Evolutionary conservation across 2,888 invertebrate species (phyloP).

Genomic region (Dolichopus griseipennis): DNA sequence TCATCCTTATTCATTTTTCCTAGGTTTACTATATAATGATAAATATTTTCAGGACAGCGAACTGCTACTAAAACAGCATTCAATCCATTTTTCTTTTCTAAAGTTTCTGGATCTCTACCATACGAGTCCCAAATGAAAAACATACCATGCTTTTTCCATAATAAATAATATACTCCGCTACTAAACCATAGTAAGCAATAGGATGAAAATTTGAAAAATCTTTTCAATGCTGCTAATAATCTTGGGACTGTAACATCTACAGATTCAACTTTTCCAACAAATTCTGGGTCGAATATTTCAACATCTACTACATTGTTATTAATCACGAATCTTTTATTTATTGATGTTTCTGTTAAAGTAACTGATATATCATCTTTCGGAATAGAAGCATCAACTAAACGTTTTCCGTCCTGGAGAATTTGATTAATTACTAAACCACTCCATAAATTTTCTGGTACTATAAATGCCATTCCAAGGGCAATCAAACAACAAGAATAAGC

Average conservation of each 20-base stretch:
- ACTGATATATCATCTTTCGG: background rate
- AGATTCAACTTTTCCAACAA: constrained; percentile 19
- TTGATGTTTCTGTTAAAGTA: constrained; percentile 25
- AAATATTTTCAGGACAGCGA: constrained; percentile 31
- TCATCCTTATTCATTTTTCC: constrained; percentile 27
- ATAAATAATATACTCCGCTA: constrained; percentile 30
- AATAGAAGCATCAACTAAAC: constrained; percentile 21
- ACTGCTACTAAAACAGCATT: constrained; percentile 31
- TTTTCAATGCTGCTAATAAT: constrained; percentile 13
- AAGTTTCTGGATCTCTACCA: constrained; percentile 29
- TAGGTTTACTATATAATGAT: constrained; percentile 30
- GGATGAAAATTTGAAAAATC: constrained; percentile 29
- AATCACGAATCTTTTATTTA: constrained; percentile 32
- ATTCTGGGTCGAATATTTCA: constrained; percentile 26
- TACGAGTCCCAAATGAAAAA: constrained; percentile 37
- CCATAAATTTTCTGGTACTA: constrained; percentile 34
- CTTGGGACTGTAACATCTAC: constrained; percentile 8
- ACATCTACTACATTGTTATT: constrained; percentile 33
- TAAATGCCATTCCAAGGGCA: constrained; percentile 33
- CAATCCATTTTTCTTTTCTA: constrained; percentile 28
- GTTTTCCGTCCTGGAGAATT: constrained; percentile 32
- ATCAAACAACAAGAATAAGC: constrained; percentile 32
- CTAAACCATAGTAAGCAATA: constrained; percentile 28
- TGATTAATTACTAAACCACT: constrained; percentile 29
- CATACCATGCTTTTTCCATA: constrained; percentile 33